phyloP scores from a whole-genome alignment of 1,140 invertebrate species.

The Plectus sambesii region DNA sequence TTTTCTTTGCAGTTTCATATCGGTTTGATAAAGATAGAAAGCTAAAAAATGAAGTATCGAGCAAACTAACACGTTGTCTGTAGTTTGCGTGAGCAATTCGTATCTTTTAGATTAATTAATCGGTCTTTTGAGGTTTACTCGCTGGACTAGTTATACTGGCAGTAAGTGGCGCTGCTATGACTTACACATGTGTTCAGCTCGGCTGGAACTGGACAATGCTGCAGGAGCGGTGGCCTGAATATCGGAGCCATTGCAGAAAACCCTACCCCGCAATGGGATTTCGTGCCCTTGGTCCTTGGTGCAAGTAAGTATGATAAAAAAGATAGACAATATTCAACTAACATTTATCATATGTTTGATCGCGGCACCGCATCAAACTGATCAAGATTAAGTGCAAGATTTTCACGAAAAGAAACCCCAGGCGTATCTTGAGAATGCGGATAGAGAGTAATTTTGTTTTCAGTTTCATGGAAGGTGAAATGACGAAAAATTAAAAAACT shows the following conservation, averaged over 20 bases:
- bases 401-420: too few relatives aligned
- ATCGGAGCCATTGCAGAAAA: slow-evolving; percentile 16
- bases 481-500: too few relatives aligned
- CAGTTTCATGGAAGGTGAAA: too few relatives aligned
- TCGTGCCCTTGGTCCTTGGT: slow-evolving; percentile 17
- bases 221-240: slow-evolving; percentile 19
- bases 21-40: background rate
- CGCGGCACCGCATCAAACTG: too few relatives aligned
- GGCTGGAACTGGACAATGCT: slow-evolving; percentile 16
- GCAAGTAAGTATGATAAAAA: slow-evolving; percentile 10
- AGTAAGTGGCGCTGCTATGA: slow-evolving; percentile 31
- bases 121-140: slow-evolving; percentile 28
- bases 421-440: too few relatives aligned
- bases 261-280: slow-evolving; percentile 25
- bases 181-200: slow-evolving; percentile 27
- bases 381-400: too few relatives aligned
- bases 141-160: slow-evolving; percentile 28
- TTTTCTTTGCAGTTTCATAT: background rate
- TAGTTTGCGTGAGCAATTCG: too few relatives aligned
- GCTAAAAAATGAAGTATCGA: background rate
- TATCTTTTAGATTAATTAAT: slow-evolving; percentile 12
- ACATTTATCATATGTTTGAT: too few relatives aligned
- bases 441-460: too few relatives aligned
- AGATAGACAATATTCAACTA: too few relatives aligned
- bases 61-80: too few relatives aligned